Evolutionary conservation across 2,797 vertebrate genomes (phyloP).

Genomic region (Siniperca scherzeri): DNA sequence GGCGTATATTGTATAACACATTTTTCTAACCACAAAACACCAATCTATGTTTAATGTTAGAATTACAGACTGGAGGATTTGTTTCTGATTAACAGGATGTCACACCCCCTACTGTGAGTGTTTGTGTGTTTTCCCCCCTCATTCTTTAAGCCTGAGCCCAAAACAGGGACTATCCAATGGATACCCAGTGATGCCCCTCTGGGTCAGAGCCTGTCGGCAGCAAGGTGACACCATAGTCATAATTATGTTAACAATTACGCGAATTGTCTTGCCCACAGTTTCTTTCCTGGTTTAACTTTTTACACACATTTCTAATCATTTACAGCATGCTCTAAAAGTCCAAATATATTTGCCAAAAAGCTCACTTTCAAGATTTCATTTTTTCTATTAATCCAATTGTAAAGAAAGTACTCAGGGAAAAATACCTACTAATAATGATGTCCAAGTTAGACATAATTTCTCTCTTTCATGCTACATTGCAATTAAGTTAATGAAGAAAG

Average conservation of each 20-base stretch:
- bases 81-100: not conserved
- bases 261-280: not conserved
- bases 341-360: not conserved
- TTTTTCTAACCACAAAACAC: not conserved
- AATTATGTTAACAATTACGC: not conserved
- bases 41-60: not conserved
- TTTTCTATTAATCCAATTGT: not conserved
- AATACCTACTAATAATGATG: not conserved
- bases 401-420: not conserved
- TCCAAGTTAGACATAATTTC: not conserved
- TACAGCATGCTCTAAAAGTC: not conserved
- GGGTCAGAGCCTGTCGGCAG: constrained; percentile 19
- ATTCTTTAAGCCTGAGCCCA: not conserved
- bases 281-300: not conserved
- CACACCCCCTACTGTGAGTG: not conserved
- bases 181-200: not conserved
- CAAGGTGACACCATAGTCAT: constrained; percentile 19
- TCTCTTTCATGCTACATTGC: not conserved
- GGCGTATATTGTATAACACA: too few species aligned
- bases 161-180: not conserved
- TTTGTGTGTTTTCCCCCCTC: not conserved
- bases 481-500: not conserved
- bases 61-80: not conserved
- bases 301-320: not conserved
- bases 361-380: not conserved